Percentiles rank a stretch among this genome's conserved stretches.
Conservation (phyloP, 2,797 vertebrate species). For the Masticophis lateralis region DNA sequence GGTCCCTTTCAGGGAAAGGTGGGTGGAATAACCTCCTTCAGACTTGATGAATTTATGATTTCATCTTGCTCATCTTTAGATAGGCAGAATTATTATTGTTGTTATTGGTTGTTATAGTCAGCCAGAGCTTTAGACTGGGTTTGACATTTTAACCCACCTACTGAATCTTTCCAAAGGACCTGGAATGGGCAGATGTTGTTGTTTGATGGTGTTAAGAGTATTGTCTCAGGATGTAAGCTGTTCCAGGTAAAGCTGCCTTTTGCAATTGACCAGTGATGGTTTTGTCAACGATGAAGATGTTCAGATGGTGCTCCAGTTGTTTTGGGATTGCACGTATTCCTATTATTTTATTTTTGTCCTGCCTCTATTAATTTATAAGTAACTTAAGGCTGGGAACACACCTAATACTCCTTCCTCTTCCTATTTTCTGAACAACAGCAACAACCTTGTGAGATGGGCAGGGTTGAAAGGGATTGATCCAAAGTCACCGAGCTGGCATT, state of each 20-base stretch:
- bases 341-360: not conserved
- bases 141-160: not conserved
- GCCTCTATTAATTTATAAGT: not conserved
- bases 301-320: not conserved
- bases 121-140: not conserved
- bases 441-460: not conserved
- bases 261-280: not conserved
- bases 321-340: not conserved
- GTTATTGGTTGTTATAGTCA: not conserved
- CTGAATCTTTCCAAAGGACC: not conserved
- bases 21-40: not conserved
- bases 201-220: not conserved
- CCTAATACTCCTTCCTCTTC: not conserved
- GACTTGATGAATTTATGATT: not conserved
- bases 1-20: not conserved
- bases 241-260: not conserved
- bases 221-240: not conserved
- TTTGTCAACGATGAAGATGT: not conserved
- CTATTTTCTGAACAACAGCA: not conserved
- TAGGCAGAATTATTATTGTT: not conserved
- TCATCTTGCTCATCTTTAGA: not conserved
- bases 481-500: not conserved
- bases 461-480: not conserved
- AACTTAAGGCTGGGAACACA: not conserved
- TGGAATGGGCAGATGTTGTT: not conserved